Percentiles rank a stretch among this genome's conserved stretches.
These are phyloP conservation scores for Phataginus tricuspis DNA, from an alignment of 2,797 vertebrate species.

Conservation along the genomic window DNA sequence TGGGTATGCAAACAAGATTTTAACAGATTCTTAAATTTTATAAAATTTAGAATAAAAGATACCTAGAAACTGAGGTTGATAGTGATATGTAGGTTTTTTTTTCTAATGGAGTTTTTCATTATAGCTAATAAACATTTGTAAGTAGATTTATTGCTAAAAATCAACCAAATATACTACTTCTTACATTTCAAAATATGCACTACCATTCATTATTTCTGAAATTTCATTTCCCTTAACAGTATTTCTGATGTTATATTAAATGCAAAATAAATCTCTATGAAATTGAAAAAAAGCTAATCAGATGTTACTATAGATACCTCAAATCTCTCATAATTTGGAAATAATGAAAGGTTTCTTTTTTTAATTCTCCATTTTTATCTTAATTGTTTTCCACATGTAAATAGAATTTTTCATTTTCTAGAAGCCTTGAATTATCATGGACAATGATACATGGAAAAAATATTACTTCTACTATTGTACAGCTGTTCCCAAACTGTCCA, in stretches of 20 bases:
- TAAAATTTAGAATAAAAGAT: neutral
- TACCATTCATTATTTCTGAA: slow-evolving; percentile 18
- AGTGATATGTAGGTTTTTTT: neutral
- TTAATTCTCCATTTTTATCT: neutral
- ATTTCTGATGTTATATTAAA: neutral
- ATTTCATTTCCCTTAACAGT: slow-evolving; percentile 17
- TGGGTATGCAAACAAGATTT: slow-evolving; percentile 22
- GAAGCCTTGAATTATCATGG: neutral
- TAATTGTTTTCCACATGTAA: neutral
- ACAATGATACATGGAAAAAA: neutral
- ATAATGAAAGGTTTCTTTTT: neutral
- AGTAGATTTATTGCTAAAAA: neutral
- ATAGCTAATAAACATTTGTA: neutral
- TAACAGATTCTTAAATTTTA: slow-evolving; percentile 12
- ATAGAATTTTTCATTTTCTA: neutral
- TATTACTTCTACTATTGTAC: neutral
- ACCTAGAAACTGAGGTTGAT: neutral
- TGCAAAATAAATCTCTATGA: neutral
- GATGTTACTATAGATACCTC: neutral
- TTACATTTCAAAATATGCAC: neutral
- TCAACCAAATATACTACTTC: neutral
- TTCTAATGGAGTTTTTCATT: neutral
- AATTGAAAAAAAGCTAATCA: neutral
- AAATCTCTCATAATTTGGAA: neutral
- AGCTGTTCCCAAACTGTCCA: neutral